Conservation (phyloP, 2,888 invertebrate species). For the Sisyra nigra region DNA sequence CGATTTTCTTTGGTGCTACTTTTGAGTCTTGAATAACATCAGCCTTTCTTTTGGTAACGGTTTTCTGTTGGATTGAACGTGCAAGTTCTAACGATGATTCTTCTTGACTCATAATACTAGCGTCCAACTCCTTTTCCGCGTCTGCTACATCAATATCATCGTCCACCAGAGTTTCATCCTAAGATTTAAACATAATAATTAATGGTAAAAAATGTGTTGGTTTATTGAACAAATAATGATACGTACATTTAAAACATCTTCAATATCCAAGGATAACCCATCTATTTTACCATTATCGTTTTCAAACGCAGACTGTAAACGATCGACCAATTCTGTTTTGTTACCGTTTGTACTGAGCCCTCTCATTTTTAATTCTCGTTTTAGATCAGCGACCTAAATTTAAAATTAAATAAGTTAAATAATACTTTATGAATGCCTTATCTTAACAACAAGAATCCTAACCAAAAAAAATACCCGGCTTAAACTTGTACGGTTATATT, state of each 20-base stretch:
- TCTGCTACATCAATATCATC: constrained; percentile 26
- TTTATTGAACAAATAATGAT: too few relatives aligned
- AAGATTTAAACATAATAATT: too few relatives aligned
- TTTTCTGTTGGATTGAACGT: background rate
- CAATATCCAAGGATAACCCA: constrained; percentile 32
- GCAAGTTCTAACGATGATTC: constrained; percentile 7
- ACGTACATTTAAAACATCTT: constrained; percentile 35
- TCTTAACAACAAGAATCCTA: background rate
- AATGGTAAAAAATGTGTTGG: too few relatives aligned
- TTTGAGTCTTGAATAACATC: constrained; percentile 17
- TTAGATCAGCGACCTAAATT: constrained; percentile 66
- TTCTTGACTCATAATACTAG: constrained; percentile 9
- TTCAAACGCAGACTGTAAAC: constrained; percentile 46
- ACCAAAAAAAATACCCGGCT: background rate
- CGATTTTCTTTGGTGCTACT: constrained; percentile 39
- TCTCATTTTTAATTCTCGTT: constrained; percentile 63
- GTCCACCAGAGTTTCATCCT: background rate
- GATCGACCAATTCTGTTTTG: constrained; percentile 63
- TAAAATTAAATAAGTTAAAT: background rate
- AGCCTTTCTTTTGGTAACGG: constrained; percentile 8
- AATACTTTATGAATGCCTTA: background rate
- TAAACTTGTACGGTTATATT: background rate
- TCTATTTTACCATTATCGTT: constrained; percentile 24
- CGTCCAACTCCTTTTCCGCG: constrained; percentile 12
- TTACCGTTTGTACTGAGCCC: constrained; percentile 60